Base-by-base conservation (phyloP, 2,113 vertebrate genomes). In the Ailurus styani region DNA sequence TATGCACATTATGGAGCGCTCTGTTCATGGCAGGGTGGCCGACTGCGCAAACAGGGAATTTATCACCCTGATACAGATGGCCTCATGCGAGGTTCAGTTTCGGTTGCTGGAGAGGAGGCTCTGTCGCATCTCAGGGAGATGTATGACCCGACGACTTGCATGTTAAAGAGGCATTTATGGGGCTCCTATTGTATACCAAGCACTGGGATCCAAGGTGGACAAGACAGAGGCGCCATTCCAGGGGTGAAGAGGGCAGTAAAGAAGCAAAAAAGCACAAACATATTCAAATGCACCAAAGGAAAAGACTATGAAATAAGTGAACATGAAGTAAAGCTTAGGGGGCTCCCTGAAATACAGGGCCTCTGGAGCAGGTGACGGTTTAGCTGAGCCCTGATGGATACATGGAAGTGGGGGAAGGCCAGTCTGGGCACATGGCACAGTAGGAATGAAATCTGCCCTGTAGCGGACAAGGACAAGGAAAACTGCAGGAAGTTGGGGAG, bases 41-140 rank as follows among this genome's bases (percentile, higher is more conserved):
- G 77, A 96, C 97, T 97, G 94, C 68, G 96, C 60, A 97, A 98
- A 98, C 84, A 84, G 82, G 77, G 95, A 96, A 97, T 97, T 94
- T 96, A 98, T 96, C 25, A 17, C 52, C 77, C 73, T 70, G 77
- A 72, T 50, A 87, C 4, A 96, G 92, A 87, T 72, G 79, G 86
- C 34, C 72, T 57, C 29, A 87, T 0, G 0, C 50, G 54, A 34
- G 50, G 72, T 85, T 87, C 60, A 3, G 17, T 42, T 93, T 87
- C 54, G 55, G 91, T 84, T 52, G 37, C 18, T 42, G 68, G 52
- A 47, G 40, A 94, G 47, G 47, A 52, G 50, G 17, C 50, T 37
- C 3, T 12, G 42, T 42, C 1, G 0, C 47, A 84, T 18, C 17
- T 34, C 42, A 0, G 1, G 42, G 64, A 95, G 50, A n/a, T 18